Evolutionary conservation across 2,888 invertebrate species (phyloP), one percentile per base, ranked within the genome.

Genomic region (Dasypogon diadema): DNA sequence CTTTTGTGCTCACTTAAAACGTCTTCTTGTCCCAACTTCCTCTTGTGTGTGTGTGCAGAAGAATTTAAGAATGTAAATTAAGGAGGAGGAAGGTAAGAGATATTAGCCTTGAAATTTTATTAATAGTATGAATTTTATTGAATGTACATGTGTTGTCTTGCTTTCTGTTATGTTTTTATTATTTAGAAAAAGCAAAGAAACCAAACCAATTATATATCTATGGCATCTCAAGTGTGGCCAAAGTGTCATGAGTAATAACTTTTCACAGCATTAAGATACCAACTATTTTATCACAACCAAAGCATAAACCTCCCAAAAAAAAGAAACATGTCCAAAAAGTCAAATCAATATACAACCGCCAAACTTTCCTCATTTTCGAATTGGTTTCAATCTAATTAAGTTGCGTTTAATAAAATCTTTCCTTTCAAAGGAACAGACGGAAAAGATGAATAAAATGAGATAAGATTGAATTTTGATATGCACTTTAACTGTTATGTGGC

Each of bases 171-270:
- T 30, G 30, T 8, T 30, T n/a, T n/a, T 14, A n/a, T 48, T 48
- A n/a, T 5, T 48, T 48, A 48, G 48, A 48, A n/a, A 46, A 1
- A 48, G 48, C 5, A 48, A 48, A 12, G 3, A n/a, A 16, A 5
- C 48, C n/a, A 14, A n/a, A 46, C n/a, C 5, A 48, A 48, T 1
- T 48, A 48, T 12, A 2, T 12, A 30, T 30, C 8, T 42, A 30
- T 26, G 34, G 30, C 22, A 54, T 51, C 70, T 70, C 70, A 54
- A 18, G 54, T 70, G 70, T 70, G 70, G 70, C 70, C 54, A 70
- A 54, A 70, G 54, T 34, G n/a, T 51, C 21, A 63, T 18, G 21
- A 54, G 26, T 26, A 14, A 48, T 70, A 54, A 37, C 30, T 34
- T 70, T 16, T 70, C 70, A 70, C 70, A 70, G 18, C 70, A 30